These are phyloP conservation scores for Ophioninae sp. DNA, from an alignment of 2,888 invertebrate genomes.

Conservation along the genomic window DNA sequence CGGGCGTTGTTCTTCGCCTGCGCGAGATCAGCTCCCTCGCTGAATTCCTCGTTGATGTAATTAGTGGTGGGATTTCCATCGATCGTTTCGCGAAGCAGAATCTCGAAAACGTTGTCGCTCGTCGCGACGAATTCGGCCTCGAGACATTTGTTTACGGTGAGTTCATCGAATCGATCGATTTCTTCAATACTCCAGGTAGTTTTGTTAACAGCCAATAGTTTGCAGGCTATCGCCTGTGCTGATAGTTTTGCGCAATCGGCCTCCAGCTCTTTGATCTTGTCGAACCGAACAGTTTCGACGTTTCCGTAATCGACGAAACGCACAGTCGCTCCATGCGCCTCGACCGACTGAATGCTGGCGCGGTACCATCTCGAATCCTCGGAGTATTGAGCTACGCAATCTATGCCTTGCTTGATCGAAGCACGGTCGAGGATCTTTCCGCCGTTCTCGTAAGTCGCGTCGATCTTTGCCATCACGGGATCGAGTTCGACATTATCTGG, in stretches of 20 bases:
- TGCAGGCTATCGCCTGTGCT: constrained; percentile 78
- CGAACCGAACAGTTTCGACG: constrained; percentile 83
- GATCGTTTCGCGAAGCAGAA: constrained; percentile 70
- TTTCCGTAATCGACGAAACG: constrained; percentile 89
- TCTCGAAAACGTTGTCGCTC: constrained; percentile 70
- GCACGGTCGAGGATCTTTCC: constrained; percentile 68
- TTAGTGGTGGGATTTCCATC: constrained; percentile 43
- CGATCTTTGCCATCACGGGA: constrained; percentile 73
- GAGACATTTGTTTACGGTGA: constrained; percentile 67
- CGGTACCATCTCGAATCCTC: constrained; percentile 88
- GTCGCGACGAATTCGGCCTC: constrained; percentile 74
- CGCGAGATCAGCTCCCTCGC: constrained; percentile 66
- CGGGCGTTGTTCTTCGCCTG: constrained; percentile 67
- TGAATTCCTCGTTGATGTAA: constrained; percentile 74
- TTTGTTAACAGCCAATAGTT: constrained; percentile 73
- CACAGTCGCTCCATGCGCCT: constrained; percentile 82
- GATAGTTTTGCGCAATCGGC: constrained; percentile 74
- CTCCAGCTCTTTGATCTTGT: constrained; percentile 80
- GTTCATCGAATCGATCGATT: constrained; percentile 66
- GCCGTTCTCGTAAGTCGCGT: constrained; percentile 68
- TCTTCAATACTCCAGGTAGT: constrained; percentile 65
- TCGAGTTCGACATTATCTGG: constrained; percentile 72
- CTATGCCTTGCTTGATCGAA: constrained; percentile 64
- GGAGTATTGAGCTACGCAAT: constrained; percentile 77
- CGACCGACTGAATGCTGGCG: constrained; percentile 82